Evolutionary conservation across 2,113 vertebrate species (phyloP).

Genomic region (Bungarus multicinctus): DNA sequence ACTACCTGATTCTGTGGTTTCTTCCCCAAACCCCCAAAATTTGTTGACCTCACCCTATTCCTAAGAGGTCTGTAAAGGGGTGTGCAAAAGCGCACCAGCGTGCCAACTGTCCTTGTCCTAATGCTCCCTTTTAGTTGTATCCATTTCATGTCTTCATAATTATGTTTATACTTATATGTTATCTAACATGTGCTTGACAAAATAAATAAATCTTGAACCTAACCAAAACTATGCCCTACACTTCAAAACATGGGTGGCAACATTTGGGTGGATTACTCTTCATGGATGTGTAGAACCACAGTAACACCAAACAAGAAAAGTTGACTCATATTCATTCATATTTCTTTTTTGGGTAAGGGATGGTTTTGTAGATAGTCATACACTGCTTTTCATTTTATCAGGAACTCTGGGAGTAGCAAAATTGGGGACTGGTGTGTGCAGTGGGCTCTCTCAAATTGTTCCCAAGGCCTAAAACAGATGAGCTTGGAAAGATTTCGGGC

Average conservation of each 20-base stretch:
- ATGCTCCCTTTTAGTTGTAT: no score
- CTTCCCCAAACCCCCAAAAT: no score
- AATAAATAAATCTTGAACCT: no score
- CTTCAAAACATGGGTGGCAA: not conserved
- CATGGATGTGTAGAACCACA: not conserved
- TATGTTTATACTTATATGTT: no score
- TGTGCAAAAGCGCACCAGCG: no score
- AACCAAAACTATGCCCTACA: not conserved
- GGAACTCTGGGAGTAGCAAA: not conserved
- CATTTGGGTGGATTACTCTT: not conserved
- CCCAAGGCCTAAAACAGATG: not conserved
- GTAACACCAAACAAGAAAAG: not conserved
- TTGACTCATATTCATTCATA: not conserved
- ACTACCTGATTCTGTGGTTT: no score
- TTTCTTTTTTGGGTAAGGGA: not conserved
- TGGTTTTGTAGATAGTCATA: not conserved
- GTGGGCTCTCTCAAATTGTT: not conserved
- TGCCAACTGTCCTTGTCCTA: no score
- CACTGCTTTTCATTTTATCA: not conserved
- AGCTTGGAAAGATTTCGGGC: not conserved
- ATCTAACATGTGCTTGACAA: no score
- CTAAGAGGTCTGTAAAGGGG: no score
- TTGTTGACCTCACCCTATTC: no score
- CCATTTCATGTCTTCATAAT: no score
- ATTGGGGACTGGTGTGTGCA: not conserved